Conservation (phyloP, 2,888 invertebrate species). For the Noctua fimbriata region DNA sequence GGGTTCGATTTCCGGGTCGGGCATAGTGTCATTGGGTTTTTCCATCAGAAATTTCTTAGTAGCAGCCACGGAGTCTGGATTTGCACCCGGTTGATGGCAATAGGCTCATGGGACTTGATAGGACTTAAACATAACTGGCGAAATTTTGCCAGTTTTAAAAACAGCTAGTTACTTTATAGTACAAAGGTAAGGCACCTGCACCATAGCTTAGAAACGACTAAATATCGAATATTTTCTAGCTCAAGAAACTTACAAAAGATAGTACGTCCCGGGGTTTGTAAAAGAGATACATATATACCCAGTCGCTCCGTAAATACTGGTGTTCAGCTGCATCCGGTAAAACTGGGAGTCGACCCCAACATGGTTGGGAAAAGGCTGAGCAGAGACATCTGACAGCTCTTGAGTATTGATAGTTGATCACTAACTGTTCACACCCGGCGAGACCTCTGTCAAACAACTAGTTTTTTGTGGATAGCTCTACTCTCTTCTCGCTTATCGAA, state of each 20-base stretch:
- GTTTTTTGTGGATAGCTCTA: background rate
- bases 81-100: too few relatives aligned
- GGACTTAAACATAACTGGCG: too few relatives aligned
- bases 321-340: background rate
- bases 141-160: background rate
- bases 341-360: background rate
- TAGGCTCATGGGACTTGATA: too few relatives aligned
- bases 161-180: too few relatives aligned
- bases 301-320: background rate
- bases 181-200: background rate
- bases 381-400: too few relatives aligned
- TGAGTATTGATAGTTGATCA: background rate
- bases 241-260: background rate
- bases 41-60: too few relatives aligned
- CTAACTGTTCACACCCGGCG: background rate
- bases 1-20: too few relatives aligned
- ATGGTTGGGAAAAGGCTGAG: background rate
- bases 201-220: background rate
- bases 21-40: too few relatives aligned
- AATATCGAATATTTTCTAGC: background rate
- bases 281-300: background rate
- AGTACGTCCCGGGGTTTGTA: background rate
- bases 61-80: too few relatives aligned
- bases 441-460: background rate
- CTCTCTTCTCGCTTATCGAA: background rate